Base-by-base conservation (phyloP, 2,113 vertebrate species). In the Oxygymnocypris stewartii region DNA sequence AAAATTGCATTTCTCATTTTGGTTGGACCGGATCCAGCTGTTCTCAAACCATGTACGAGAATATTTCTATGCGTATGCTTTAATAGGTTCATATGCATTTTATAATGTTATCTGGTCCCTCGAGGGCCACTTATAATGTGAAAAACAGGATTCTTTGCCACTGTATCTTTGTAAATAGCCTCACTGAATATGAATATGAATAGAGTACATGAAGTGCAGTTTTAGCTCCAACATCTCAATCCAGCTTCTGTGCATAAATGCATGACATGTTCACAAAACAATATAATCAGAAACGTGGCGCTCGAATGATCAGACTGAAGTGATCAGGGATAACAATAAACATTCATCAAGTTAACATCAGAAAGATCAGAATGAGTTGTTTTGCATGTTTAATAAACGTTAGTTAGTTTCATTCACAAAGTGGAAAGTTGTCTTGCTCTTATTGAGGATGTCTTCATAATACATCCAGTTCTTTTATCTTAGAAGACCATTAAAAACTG, bases 1-100 rank as follows among this genome's bases (percentile, higher is more conserved):
- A 61, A 87, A 37, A 78, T 35, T 78, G 47, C 25, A 78, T 78
- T 54, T 54, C 71, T 78, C 47, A 54, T 78, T 54, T 78, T 51
- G 14, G 54, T 25, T 54, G 25, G 75, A 78, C 25, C 12, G 75
- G 35, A 54, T 16, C 75, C 47, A 51, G 57, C 78, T 80, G 54
- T 61, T 40, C 51, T 57, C 31, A 61, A 40, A 81, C 25, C 35
- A n/a, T 20, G 37, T 12, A 18, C 4, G 4, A 42, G 37, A 40
- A 2, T 31, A 16, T 31, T 14, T 61, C 23, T n/a, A 10, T 10
- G 20, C 20, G 25, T 35, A 31, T 37, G 65, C 28, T 73, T 42
- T 73, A 18, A 73, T n/a, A 23, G 69, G 69, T 40, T 71, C 69
- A 23, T 73, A 6, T 73, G 57, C 20, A 1, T 16, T 23, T 73